Conservation (phyloP, 2,888 invertebrate species). For the Palloptera scutellata region DNA sequence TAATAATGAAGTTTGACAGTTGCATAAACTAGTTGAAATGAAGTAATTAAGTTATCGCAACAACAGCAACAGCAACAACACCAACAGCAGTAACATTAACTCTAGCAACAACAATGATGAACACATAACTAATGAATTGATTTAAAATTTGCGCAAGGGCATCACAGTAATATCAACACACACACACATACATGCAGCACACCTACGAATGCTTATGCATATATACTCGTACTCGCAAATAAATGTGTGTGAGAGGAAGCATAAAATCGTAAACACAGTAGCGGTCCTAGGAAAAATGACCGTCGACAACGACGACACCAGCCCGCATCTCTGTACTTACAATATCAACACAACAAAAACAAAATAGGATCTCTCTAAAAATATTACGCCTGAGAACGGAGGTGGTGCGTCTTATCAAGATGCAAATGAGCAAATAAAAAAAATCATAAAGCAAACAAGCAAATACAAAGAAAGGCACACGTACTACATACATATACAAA, state of each 20-base stretch:
- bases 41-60: conserved; percentile 52
- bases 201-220: conserved; percentile 20
- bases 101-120: conserved; percentile 43
- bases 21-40: conserved; percentile 48
- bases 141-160: conserved; percentile 47
- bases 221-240: too few relatives aligned
- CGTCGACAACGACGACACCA: conserved; percentile 20
- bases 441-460: conserved; percentile 5
- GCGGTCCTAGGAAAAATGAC: background rate
- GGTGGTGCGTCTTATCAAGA: conserved; percentile 14
- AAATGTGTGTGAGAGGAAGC: background rate
- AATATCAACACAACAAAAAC: too few relatives aligned
- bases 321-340: conserved; percentile 27
- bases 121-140: conserved; percentile 48
- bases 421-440: conserved; percentile 9
- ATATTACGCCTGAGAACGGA: background rate
- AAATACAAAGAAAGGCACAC: background rate
- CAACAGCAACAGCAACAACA: conserved; percentile 34
- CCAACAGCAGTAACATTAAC: conserved; percentile 19
- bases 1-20: conserved; percentile 31
- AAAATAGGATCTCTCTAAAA: conserved; percentile 1
- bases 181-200: conserved; percentile 26
- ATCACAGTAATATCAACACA: conserved; percentile 39
- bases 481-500: too few relatives aligned
- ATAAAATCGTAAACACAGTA: conserved; percentile 10